Base-by-base conservation (phyloP, 2,797 vertebrate species). In the Serranus cabrilla region DNA sequence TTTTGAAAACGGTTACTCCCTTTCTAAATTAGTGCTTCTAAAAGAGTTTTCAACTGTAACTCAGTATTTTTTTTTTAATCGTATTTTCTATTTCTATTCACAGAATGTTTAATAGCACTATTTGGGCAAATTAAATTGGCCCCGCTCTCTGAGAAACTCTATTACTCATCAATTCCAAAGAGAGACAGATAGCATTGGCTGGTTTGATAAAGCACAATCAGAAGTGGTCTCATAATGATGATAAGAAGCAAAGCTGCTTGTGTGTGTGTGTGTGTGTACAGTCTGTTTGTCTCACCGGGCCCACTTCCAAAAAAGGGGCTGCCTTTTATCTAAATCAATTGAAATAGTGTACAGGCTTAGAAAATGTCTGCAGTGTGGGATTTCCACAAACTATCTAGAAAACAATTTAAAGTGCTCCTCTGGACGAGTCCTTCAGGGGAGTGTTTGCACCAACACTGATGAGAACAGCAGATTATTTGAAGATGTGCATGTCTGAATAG, bases 241-340 rank as follows among this genome's bases (percentile, higher is more conserved):
- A 17, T 27, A 14, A 67, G 27, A 9, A 23, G 25, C 40, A 59
- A 52, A 25, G 43, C 58, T 70, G 40, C 56, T 27, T 37, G 27
- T 50, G 42, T 69, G 21, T 65, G 63, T 70, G 10, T 70, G 10
- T 23, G 37, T 72, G 21, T 60, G 40, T 47, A 45, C 43, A 49
- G 47, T 45, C 23, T 27, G 68, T 55, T 42, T 39, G 47, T 69
- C 59, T 69, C 59, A 34, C 39, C 2, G 12, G 50, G 58, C n/a
- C 37, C 13, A 13, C n/a, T 51, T 72, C 62, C 62, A 65, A 61
- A 74, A 43, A 60, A 45, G 2, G 11, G 27, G 2, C 23, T 37
- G 49, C 25, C 45, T 71, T 79, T 73, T 52, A 78, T 78, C 52
- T 43, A 17, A 71, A 55, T 40, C 31, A 79, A 25, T 31, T 54